These are phyloP conservation scores for Eutrigla gurnardus DNA, from an alignment of 2,797 vertebrate genomes.

Conservation along the genomic window DNA sequence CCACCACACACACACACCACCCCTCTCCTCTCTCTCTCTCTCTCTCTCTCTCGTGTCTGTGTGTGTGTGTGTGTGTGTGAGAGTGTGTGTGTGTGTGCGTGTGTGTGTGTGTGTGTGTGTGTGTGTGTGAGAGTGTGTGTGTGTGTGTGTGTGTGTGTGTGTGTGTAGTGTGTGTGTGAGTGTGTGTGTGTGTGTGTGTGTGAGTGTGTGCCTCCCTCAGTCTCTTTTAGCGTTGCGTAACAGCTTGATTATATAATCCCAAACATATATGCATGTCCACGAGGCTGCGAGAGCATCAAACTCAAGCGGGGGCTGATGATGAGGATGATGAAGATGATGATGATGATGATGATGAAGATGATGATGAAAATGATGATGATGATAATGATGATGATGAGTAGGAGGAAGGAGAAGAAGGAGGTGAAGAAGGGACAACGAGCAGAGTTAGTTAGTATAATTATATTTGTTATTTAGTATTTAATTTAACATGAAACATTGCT, in stretches of 20 bases:
- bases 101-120: slow-evolving; percentile 39
- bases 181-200: slow-evolving; percentile 39
- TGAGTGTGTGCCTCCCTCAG: slow-evolving; percentile 54
- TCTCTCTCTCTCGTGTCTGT: slow-evolving; percentile 26
- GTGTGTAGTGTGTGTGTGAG: no score
- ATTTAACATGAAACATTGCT: no score
- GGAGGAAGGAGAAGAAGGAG: slow-evolving; percentile 8
- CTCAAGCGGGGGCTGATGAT: slow-evolving; percentile 14
- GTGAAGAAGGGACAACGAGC: slow-evolving; percentile 21
- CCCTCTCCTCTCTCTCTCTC: slow-evolving; percentile 29
- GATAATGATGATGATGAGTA: neutral
- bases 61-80: slow-evolving; percentile 41
- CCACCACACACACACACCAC: slow-evolving; percentile 28
- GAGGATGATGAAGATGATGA: neutral
- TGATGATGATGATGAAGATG: slow-evolving; percentile 4
- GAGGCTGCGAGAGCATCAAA: slow-evolving; percentile 66
- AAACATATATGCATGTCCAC: slow-evolving; percentile 81
- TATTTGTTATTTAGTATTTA: no score
- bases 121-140: slow-evolving; percentile 46
- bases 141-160: slow-evolving; percentile 41
- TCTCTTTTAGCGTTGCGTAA: slow-evolving; percentile 78
- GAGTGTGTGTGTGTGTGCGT: slow-evolving; percentile 39
- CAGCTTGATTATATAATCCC: slow-evolving; percentile 82
- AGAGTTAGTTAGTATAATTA: no score
- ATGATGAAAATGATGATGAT: neutral